Conservation (phyloP, 2,888 invertebrate species). For the Sphecodes monilicornis region DNA sequence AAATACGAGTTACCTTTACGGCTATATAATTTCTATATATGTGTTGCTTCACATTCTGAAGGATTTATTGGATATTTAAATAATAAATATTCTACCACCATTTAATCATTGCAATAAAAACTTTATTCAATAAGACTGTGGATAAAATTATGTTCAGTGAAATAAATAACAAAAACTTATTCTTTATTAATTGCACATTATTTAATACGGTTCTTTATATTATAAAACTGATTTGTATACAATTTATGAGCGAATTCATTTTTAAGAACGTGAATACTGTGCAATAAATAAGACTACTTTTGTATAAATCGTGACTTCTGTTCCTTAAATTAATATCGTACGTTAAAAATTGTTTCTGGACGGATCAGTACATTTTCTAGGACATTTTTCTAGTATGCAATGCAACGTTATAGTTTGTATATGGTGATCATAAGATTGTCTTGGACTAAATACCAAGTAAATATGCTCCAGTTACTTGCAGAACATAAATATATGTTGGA, state of each 20-base stretch:
- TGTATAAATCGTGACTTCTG: conserved; percentile 27
- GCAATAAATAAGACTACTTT: conserved; percentile 44
- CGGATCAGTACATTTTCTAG: background rate
- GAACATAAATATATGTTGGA: conserved; percentile 23
- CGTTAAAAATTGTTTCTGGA: conserved; percentile 17
- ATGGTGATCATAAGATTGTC: conserved; percentile 28
- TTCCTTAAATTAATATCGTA: background rate
- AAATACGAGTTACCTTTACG: background rate
- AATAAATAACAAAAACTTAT: conserved; percentile 41
- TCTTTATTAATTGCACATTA: conserved; percentile 30
- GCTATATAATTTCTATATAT: conserved; percentile 15
- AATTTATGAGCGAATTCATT: conserved; percentile 42
- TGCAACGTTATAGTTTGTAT: background rate
- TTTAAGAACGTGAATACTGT: conserved; percentile 28
- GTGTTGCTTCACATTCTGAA: conserved; percentile 21
- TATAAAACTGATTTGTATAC: conserved; percentile 52
- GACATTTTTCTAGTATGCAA: background rate
- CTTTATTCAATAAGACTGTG: background rate
- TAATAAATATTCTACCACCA: background rate
- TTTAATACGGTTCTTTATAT: conserved; percentile 42
- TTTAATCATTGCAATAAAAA: conserved; percentile 30
- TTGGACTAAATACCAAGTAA: conserved; percentile 32
- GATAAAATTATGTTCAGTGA: conserved; percentile 25
- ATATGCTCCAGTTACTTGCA: background rate
- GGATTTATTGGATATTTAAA: conserved; percentile 28